Evolutionary conservation across 2,888 invertebrate genomes (phyloP).

Genomic region (Serrognathus titanus): DNA sequence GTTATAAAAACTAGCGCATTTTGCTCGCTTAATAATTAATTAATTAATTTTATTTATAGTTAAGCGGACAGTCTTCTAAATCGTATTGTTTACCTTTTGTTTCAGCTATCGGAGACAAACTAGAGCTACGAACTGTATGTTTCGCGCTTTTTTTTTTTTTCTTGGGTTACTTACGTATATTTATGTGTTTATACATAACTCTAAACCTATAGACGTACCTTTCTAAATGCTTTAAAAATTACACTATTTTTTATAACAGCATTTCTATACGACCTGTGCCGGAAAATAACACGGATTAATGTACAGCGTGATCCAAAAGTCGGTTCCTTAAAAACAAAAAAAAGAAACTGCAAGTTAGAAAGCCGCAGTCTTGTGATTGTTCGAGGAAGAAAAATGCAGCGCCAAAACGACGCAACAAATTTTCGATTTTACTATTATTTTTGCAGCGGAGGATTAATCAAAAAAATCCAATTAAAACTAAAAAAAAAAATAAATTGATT

Average conservation of each 20-base stretch:
- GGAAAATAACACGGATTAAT: too few relatives aligned
- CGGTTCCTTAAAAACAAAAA: too few relatives aligned
- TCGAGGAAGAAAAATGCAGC: too few relatives aligned
- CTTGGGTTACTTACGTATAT: constrained; percentile 38
- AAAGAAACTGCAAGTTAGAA: too few relatives aligned
- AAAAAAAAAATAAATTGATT: too few relatives aligned
- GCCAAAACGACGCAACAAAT: too few relatives aligned
- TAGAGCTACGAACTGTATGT: constrained; percentile 18
- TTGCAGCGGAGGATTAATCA: too few relatives aligned
- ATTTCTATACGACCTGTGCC: constrained; percentile 7
- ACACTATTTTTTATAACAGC: constrained; percentile 28
- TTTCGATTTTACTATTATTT: too few relatives aligned
- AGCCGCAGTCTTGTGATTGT: too few relatives aligned
- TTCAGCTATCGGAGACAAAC: constrained; percentile 12
- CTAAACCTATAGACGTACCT: constrained; percentile 30
- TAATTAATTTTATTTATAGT: constrained; percentile 21
- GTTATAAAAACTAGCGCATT: constrained; percentile 39
- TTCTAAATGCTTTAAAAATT: constrained; percentile 24
- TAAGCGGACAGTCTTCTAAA: constrained; percentile 46
- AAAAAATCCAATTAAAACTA: too few relatives aligned
- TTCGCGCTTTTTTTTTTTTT: constrained; percentile 24
- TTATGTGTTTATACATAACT: constrained; percentile 24
- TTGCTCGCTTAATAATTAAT: background rate
- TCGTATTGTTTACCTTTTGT: constrained; percentile 19
- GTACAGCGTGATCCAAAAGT: too few relatives aligned